These are phyloP conservation scores for Aegypius monachus DNA, from an alignment of 2,113 vertebrate genomes.

Conservation along the genomic window DNA sequence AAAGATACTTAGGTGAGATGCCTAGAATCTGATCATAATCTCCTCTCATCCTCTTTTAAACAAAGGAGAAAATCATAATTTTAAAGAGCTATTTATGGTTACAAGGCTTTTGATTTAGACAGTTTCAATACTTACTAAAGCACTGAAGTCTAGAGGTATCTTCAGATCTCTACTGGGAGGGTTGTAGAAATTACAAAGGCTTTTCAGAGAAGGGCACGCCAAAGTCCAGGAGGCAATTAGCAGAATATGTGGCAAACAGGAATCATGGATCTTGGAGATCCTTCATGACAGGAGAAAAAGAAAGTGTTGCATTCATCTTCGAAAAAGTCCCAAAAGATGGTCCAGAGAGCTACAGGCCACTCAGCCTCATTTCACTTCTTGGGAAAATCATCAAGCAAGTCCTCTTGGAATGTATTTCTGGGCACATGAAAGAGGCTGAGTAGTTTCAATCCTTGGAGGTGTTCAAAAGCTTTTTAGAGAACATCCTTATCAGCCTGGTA, in stretches of 20 bases:
- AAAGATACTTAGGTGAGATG: not conserved
- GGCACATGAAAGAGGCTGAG: not conserved
- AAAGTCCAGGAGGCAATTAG: not conserved
- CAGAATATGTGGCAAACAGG: not conserved
- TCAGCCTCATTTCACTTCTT: not conserved
- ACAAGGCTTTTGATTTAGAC: not conserved
- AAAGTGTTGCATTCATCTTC: not conserved
- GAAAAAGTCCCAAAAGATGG: not conserved
- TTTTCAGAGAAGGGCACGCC: not conserved
- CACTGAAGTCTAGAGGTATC: not conserved
- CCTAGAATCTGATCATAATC: not conserved
- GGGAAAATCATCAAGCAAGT: not conserved
- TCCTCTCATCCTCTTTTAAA: not conserved
- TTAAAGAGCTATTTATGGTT: not conserved
- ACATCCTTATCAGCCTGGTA: not conserved
- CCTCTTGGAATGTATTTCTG: not conserved
- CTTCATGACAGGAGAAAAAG: not conserved
- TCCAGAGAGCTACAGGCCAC: not conserved
- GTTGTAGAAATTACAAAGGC: not conserved
- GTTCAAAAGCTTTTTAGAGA: not conserved
- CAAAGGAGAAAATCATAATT: not conserved
- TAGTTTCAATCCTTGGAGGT: not conserved
- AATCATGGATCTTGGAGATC: not conserved
- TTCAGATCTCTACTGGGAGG: not conserved
- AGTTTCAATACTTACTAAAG: not conserved